Evolutionary conservation across 2,888 invertebrate species (phyloP), one percentile per base, ranked within the genome.

Genomic region (Athalia circularis): DNA sequence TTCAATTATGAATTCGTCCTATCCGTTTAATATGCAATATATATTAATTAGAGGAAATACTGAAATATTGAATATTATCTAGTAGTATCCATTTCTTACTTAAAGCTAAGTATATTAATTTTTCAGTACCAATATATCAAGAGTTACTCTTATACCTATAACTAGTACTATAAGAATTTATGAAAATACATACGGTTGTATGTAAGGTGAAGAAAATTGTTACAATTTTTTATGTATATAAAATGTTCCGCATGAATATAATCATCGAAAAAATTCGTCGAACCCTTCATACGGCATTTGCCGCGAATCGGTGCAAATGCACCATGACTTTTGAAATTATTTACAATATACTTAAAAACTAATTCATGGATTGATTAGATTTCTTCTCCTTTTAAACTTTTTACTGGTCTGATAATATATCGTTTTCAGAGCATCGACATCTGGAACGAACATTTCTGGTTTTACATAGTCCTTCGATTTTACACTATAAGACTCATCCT

Each of bases 341-440:
- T 59, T 72, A 72, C 72, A 72, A 72, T 47, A 47, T 47, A 59
- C 59, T 59, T 6, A 72, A 52, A 57, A 72, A 29, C 52, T 72
- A 43, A 77, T 75, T 82, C 78, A 81, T 15, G 77, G 79, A 78
- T 62, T 79, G 52, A 64, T 77, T 65, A 77, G 65, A 54, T 77
- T 65, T 13, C 81, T 79, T 81, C 78, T 80, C 80, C 81, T 81
- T 47, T 81, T 80, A 5, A 79, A 79, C 79, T 82, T 82, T 64
- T 79, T 82, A n/a, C 78, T 80, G 65, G 65, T 74, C 5, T 74
- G 62, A 2, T 80, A 72, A 52, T 79, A 57, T 6, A 65, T 59
- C 3, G 54, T 52, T 43, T 79, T 80, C 57, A 76, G 67, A 47
- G 62, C 70, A 4, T 79, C 79, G 4, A 64, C 62, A n/a, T 80